These are phyloP conservation scores for Acanthopleura granulata DNA, from an alignment of 2,888 invertebrate genomes.

Conservation along the genomic window DNA sequence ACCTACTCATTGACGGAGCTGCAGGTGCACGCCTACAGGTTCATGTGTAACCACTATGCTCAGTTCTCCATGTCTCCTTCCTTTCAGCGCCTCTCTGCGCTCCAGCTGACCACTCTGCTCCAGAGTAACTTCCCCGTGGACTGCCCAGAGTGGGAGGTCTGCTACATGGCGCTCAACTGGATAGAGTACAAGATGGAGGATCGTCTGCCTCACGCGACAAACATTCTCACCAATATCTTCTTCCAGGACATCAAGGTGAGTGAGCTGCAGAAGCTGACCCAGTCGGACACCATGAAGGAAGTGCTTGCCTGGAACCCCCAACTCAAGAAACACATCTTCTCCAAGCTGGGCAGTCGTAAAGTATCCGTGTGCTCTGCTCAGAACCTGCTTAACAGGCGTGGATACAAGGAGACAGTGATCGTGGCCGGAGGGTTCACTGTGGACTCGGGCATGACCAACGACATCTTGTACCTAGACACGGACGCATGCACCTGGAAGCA, in stretches of 20 bases:
- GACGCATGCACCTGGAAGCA: constrained; percentile 76
- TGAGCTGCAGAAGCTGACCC: constrained; percentile 34
- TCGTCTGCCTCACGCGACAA: constrained; percentile 69
- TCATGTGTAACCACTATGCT: constrained; percentile 77
- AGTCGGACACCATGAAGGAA: constrained; percentile 17
- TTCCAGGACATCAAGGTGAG: constrained; percentile 68
- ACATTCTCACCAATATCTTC: constrained; percentile 72
- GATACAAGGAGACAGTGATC: constrained; percentile 79
- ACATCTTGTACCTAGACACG: constrained; percentile 77
- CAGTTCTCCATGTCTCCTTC: constrained; percentile 76
- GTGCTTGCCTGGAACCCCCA: constrained; percentile 9
- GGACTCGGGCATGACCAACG: constrained; percentile 75
- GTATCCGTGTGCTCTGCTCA: neutral
- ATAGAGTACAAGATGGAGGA: constrained; percentile 71
- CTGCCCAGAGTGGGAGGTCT: constrained; percentile 76
- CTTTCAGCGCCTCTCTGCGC: constrained; percentile 75
- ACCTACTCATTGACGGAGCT: constrained; percentile 77
- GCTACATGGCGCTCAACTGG: constrained; percentile 76
- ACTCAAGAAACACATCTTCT: neutral
- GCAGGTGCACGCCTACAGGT: constrained; percentile 76
- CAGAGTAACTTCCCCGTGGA: constrained; percentile 79
- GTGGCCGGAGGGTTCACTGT: constrained; percentile 78
- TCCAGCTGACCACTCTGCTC: constrained; percentile 77
- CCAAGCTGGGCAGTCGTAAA: neutral
- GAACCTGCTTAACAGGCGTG: constrained; percentile 75